Percentiles rank a stretch among this genome's conserved stretches.
Conservation (phyloP, 2,797 vertebrate species). For the Lycodopsis pacificus region DNA sequence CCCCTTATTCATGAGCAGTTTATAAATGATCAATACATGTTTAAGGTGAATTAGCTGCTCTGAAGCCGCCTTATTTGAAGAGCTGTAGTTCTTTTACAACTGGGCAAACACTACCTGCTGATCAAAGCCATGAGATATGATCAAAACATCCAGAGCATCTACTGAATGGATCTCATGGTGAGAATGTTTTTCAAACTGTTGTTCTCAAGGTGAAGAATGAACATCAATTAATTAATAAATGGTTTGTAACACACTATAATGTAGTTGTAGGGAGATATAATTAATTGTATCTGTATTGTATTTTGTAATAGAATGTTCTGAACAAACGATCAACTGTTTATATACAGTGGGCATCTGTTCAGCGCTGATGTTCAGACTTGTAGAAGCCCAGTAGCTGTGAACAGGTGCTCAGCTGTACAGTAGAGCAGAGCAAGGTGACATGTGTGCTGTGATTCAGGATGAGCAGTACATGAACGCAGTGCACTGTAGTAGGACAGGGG, state of each 20-base stretch:
- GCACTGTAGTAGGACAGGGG: constrained; percentile 38
- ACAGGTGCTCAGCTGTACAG: constrained; percentile 21
- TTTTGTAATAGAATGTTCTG: no score
- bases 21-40: no score
- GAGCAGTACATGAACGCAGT: constrained; percentile 18
- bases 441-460: constrained; percentile 26
- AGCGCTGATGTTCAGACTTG: neutral
- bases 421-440: neutral
- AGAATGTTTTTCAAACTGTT: no score
- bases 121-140: neutral
- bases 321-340: no score
- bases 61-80: neutral
- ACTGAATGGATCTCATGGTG: neutral
- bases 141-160: neutral
- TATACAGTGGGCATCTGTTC: neutral
- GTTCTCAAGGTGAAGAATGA: no score
- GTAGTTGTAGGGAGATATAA: no score
- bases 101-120: neutral
- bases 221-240: no score
- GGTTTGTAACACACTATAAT: no score
- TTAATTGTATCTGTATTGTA: no score
- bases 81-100: neutral
- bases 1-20: no score
- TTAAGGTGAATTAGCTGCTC: no score
- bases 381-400: neutral